Conservation (phyloP, 2,888 invertebrate species). For the Dasypogon diadema region DNA sequence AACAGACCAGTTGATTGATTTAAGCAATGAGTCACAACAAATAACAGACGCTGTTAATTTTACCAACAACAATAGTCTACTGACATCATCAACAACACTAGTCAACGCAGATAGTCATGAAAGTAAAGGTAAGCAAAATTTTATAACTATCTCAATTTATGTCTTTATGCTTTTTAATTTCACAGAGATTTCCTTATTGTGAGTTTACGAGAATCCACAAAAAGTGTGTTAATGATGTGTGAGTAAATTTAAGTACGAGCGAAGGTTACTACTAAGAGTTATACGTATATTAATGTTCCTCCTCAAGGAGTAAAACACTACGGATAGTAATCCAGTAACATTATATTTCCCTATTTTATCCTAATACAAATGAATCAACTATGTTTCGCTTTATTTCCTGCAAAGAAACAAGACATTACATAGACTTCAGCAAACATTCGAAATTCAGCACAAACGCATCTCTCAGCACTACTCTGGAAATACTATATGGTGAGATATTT, state of each 20-base stretch:
- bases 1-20: conserved; percentile 67
- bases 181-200: conserved; percentile 66
- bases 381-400: conserved; percentile 28
- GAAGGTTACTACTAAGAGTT: conserved; percentile 64
- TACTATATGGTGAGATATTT: conserved; percentile 37
- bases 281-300: conserved; percentile 55
- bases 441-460: conserved; percentile 45
- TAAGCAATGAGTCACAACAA: conserved; percentile 68
- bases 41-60: conserved; percentile 61
- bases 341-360: conserved; percentile 37
- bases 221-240: conserved; percentile 61
- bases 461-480: conserved; percentile 27
- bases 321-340: conserved; percentile 41
- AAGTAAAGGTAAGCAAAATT: conserved; percentile 64
- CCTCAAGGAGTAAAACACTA: conserved; percentile 37
- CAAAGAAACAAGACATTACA: neutral
- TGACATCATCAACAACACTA: conserved; percentile 67
- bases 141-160: no score
- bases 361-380: conserved; percentile 13
- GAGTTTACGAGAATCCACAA: conserved; percentile 61
- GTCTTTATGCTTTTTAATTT: neutral
- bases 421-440: conserved; percentile 24
- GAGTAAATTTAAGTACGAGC: conserved; percentile 59
- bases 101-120: conserved; percentile 70
- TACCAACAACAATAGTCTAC: conserved; percentile 63